Percentiles rank a stretch among this genome's conserved stretches.
These are phyloP conservation scores for Pocillopora meandrina DNA, from an alignment of 92 coral and sea anemone genomes.

Conservation along the genomic window DNA sequence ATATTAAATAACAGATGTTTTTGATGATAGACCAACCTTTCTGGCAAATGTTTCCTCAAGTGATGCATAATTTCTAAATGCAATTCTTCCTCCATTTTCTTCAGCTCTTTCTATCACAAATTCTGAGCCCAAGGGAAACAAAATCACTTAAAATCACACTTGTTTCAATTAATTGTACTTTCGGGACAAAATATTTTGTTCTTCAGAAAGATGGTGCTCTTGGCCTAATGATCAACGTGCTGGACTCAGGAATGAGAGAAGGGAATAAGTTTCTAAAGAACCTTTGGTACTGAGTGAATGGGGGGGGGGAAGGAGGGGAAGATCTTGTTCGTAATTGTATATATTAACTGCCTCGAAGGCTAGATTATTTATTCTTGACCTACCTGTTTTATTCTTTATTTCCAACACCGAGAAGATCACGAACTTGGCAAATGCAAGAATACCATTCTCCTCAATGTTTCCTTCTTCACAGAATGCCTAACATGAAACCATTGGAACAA, in stretches of 20 bases:
- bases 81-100: slow-evolving; percentile 88
- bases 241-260: no score
- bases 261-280: no score
- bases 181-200: no score
- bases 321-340: neutral
- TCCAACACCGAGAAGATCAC: slow-evolving; percentile 92
- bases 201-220: no score
- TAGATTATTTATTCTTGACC: neutral
- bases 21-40: slow-evolving; percentile 47
- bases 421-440: slow-evolving; percentile 94
- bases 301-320: no score
- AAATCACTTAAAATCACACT: no score
- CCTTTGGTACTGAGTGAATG: no score
- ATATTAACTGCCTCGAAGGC: neutral
- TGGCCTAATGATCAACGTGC: no score
- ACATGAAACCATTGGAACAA: no score
- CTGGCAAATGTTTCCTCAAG: slow-evolving; percentile 81
- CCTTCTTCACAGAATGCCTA: slow-evolving; percentile 99
- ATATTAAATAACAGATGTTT: no score
- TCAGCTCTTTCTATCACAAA: slow-evolving; percentile 85
- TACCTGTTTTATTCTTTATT: slow-evolving; percentile 72
- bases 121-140: slow-evolving; percentile 42
- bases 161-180: no score
- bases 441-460: slow-evolving; percentile 89
- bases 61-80: slow-evolving; percentile 68